Base-by-base conservation (phyloP, 30 jellyfish, hydroid and myxozoan species). In the Pelagia noctiluca region DNA sequence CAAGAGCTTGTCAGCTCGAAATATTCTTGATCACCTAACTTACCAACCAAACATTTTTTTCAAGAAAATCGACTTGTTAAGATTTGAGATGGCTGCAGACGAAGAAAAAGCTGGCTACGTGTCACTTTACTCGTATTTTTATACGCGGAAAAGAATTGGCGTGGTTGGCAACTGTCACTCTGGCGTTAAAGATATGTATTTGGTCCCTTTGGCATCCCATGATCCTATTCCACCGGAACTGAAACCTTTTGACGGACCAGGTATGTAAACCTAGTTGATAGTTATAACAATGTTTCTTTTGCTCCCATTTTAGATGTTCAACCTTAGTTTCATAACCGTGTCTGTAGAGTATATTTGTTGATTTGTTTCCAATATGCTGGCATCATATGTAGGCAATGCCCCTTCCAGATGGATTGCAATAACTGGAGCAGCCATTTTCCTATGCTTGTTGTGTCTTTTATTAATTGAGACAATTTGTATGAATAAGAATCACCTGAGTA, bases 31-130 rank as follows among this genome's bases (percentile, higher is more conserved):
- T n/a, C n/a, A n/a, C n/a, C n/a, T n/a, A n/a, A n/a, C n/a, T n/a
- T n/a, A n/a, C n/a, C n/a, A n/a, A n/a, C n/a, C n/a, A n/a, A n/a
- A n/a, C 13, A 8, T 52, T 83, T 74, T 36, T 46, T 67, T 80
- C 0, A 63, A 93, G 98, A 82, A 65, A 35, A 93, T 93, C 11
- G 96, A 93, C 54, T 96, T 93, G 11, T 49, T 93, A 48, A 89
- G 98, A n/a, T 93, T 93, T 72, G 98, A 93, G 64, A 93, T 93
- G 98, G 96, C 98, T 32, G 77, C 98, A 4, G 93, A 87, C 35
- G 98, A 93, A 35, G 98, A 93, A 60, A 93, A 93, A 85, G 73
- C 93, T 10, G 92, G 88, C 77, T 93, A 93, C 80, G 77, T 87
- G 1, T 83, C 92, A 16, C 83, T 93, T 7, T 93, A 93, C 46